These are phyloP conservation scores for Cremastobaeus sp. DNA, from an alignment of 2,888 invertebrate species.

Conservation along the genomic window DNA sequence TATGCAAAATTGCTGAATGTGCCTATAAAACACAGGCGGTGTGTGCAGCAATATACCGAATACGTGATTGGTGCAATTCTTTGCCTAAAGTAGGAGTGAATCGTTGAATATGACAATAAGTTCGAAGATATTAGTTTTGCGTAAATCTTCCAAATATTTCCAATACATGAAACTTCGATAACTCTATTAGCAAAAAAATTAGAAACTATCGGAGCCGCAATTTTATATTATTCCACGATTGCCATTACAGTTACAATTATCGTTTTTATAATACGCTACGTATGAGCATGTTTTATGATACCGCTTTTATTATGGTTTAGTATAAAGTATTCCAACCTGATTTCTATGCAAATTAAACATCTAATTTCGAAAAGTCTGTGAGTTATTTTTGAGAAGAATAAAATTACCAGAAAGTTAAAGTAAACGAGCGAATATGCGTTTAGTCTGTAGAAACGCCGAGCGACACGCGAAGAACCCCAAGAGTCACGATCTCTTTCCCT, in stretches of 20 bases:
- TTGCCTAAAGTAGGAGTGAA: constrained; percentile 62
- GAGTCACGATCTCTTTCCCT: constrained; percentile 60
- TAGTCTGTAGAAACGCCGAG: constrained; percentile 50
- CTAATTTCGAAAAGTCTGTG: too few species aligned
- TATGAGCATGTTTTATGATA: too few species aligned
- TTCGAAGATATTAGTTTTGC: constrained; percentile 70
- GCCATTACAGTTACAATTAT: too few species aligned
- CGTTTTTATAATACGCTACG: too few species aligned
- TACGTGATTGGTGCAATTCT: constrained; percentile 63
- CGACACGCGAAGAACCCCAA: constrained; percentile 58
- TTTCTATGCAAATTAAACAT: too few species aligned
- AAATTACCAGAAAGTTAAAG: constrained; percentile 51
- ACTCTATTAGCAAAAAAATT: constrained; percentile 3
- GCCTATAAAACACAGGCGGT: constrained; percentile 76
- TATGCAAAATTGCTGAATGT: constrained; percentile 77
- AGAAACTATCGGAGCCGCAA: too few species aligned
- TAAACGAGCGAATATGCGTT: constrained; percentile 56
- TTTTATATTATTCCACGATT: too few species aligned
- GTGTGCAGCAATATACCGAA: constrained; percentile 74
- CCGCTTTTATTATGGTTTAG: too few species aligned
- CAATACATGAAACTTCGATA: constrained; percentile 1
- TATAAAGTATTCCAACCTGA: too few species aligned
- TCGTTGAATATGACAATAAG: constrained; percentile 55
- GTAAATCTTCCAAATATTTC: constrained; percentile 48
- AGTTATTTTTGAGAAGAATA: constrained; percentile 38